These are phyloP conservation scores for Hololepta plana DNA, from an alignment of 2,888 invertebrate species.

Conservation along the genomic window DNA sequence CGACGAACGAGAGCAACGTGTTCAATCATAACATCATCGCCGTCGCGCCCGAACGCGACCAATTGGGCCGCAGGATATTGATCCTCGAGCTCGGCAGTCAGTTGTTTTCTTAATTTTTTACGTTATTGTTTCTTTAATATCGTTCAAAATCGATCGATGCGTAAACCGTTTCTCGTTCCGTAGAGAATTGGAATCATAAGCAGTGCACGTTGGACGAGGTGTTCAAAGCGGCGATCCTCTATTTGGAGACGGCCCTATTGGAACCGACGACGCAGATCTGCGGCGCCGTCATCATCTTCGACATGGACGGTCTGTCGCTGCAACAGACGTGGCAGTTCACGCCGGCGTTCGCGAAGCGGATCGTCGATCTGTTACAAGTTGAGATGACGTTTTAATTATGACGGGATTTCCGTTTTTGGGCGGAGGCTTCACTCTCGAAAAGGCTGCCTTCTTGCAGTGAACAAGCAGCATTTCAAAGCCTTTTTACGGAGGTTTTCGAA, in stretches of 20 bases:
- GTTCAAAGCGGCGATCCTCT: constrained; percentile 64
- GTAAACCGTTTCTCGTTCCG: constrained; percentile 8
- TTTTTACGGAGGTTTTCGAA: too few relatives aligned
- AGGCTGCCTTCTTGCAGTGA: neutral
- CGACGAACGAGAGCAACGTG: constrained; percentile 56
- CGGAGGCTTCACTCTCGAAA: neutral
- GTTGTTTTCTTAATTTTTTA: constrained; percentile 16
- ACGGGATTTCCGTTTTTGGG: neutral
- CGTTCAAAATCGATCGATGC: neutral
- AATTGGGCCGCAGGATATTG: constrained; percentile 56
- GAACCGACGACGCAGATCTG: constrained; percentile 60
- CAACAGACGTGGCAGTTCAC: constrained; percentile 76
- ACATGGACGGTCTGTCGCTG: constrained; percentile 68
- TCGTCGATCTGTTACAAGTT: constrained; percentile 72
- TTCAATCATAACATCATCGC: constrained; percentile 63
- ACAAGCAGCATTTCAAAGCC: neutral
- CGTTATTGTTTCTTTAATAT: constrained; percentile 1
- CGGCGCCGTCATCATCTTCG: constrained; percentile 66
- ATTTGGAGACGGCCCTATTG: constrained; percentile 65
- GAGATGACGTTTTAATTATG: too few relatives aligned
- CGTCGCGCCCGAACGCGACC: constrained; percentile 63
- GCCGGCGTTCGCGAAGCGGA: constrained; percentile 66
- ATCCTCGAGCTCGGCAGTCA: constrained; percentile 68
- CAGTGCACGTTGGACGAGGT: constrained; percentile 63
- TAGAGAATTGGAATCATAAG: constrained; percentile 71